Evolutionary conservation across 2,888 invertebrate species (phyloP).

Genomic region (Drosophila crucigera): DNA sequence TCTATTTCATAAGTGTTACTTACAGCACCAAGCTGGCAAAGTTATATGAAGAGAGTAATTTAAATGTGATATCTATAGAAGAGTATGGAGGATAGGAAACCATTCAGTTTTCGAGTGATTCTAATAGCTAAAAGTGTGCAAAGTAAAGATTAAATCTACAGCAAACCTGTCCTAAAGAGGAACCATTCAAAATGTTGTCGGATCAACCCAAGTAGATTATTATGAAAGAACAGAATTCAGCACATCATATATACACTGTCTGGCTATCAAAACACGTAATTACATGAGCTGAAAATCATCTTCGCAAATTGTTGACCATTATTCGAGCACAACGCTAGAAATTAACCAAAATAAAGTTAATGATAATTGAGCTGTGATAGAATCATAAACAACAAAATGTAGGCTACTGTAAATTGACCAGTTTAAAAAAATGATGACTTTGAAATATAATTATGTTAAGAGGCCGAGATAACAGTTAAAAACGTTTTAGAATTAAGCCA

Average conservation of each 20-base stretch:
- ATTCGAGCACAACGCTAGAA: neutral
- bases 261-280: neutral
- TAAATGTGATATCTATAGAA: neutral
- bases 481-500: conserved; percentile 25
- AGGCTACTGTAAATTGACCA: conserved; percentile 30
- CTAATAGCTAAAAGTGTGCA: neutral
- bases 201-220: neutral
- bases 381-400: conserved; percentile 13
- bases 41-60: neutral
- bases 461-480: conserved; percentile 11
- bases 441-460: conserved; percentile 28
- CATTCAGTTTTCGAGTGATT: neutral
- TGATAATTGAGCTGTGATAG: conserved; percentile 10
- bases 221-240: neutral
- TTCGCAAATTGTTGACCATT: conserved; percentile 2
- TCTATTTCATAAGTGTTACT: neutral
- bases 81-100: too few species aligned
- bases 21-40: neutral
- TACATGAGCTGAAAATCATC: neutral
- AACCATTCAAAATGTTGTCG: neutral
- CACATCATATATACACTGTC: neutral
- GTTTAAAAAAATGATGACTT: conserved; percentile 36
- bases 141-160: neutral
- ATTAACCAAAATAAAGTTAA: conserved; percentile 5
- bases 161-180: neutral